Evolutionary conservation across 92 coral and sea anemone genomes (phyloP), one percentile per base, ranked within the genome.

Genomic region (Actinostola sp.): DNA sequence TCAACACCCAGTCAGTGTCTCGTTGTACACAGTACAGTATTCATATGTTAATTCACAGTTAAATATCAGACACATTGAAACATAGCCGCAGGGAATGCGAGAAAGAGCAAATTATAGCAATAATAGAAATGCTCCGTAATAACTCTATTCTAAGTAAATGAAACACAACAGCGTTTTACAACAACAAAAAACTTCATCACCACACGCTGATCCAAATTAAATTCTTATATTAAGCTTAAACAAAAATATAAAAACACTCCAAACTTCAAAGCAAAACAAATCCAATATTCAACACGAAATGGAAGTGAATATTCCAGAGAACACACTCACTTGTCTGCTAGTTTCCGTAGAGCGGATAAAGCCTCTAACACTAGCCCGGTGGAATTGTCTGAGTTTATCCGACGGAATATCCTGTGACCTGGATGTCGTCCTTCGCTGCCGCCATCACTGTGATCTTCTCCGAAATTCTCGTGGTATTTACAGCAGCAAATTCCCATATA

Each of bases 401-500:
- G 76, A 13, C 80, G 71, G n/a, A 39, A 44, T 33, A 70, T 23
- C 20, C 45, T 67, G n/a, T 64, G 17, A 28, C 55, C 41, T 51
- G 53, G 20, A 30, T 41, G 9, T 26, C 45, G 31, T 32, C 74
- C 70, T 53, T 60, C 76, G 51, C 64, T 15, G 12, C 66, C 84
- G 33, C 59, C 70, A 63, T 76, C 87, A 31, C 59, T 66, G 52
- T 77, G 79, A 63, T 89, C 85, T 56, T 82, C 71, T 5, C 67
- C 64, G 66, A 80, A 62, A 34, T 82, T 73, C 39, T 79, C 92
- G 64, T 79, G 81, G 21, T 67, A 42, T 54, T 83, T 86, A 61
- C 96, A 90, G 66, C 96, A 90, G 27, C 89, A 82, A 72, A 77
- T 67, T 68, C 96, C 96, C 96, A 90, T 90, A 86, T 54, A 90